Evolutionary conservation across 2,888 invertebrate species (phyloP), one percentile per base, ranked within the genome.

Genomic region (Petrophora chlorosata): DNA sequence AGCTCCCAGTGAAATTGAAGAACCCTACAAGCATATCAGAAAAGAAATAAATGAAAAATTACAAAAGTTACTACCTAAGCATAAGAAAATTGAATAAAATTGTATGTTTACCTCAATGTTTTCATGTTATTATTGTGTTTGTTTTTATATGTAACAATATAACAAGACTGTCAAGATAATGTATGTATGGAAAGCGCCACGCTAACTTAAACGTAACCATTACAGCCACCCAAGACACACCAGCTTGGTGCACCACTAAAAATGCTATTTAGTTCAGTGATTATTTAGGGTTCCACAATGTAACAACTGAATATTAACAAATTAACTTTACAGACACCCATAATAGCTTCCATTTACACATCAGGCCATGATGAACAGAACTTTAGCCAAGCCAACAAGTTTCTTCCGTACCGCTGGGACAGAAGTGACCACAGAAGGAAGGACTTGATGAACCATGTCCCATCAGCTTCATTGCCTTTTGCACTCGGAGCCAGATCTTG

Each of bases 271-370:
- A n/a, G n/a, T n/a, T n/a, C n/a, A n/a, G n/a, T n/a, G n/a, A n/a
- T n/a, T n/a, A n/a, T n/a, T n/a, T n/a, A n/a, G n/a, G n/a, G n/a
- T n/a, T n/a, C n/a, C n/a, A n/a, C n/a, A n/a, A n/a, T n/a, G n/a
- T n/a, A n/a, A n/a, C n/a, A n/a, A n/a, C n/a, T n/a, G n/a, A n/a
- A n/a, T 23, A 19, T 30, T 12, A 17, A 7, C 3, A 23, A 29
- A 9, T 34, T 28, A 38, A 42, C 56, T 56, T 85, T 90, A 5
- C 91, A 97, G 95, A 95, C 96, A 38, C 88, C 97, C 61, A 88
- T 98, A 5, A 89, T 97, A 47, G 91, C 97, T 67, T 98, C 97
- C 12, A 92, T 97, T 40, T 98, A 95, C 75, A 95, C 97, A 30
- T 95, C 95, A 59, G 95, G 97, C 1, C 92, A 97, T 41, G 93